These are phyloP conservation scores for Toxotes lorentzi DNA, from an alignment of 2,797 vertebrate species.

Conservation along the genomic window DNA sequence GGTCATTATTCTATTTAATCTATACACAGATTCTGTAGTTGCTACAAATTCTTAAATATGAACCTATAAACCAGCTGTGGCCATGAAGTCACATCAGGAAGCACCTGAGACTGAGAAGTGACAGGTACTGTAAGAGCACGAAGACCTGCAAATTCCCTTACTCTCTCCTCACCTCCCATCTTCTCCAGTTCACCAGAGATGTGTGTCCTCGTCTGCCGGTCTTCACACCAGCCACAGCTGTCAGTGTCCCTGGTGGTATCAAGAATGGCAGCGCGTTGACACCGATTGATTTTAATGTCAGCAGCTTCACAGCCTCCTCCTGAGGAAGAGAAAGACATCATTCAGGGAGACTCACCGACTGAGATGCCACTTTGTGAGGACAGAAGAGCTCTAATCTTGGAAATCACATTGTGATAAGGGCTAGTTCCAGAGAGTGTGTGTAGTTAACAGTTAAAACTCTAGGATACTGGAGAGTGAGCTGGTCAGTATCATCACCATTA, in stretches of 20 bases:
- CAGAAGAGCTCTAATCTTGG: conserved; percentile 20
- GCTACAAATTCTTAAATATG: not conserved
- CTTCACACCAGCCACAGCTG: conserved; percentile 43
- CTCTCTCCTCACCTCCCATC: conserved; percentile 30
- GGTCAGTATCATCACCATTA: not conserved
- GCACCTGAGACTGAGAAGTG: conserved; percentile 12
- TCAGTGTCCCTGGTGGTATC: conserved; percentile 45
- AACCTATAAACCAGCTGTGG: conserved; percentile 6
- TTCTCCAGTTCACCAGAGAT: conserved; percentile 26
- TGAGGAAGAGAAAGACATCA: conserved; percentile 31
- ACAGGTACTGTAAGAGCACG: conserved; percentile 16
- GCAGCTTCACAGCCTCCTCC: conserved; percentile 62
- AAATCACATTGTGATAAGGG: conserved; percentile 12
- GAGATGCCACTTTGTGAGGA: conserved; percentile 49
- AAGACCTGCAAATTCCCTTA: conserved; percentile 26
- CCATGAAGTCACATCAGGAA: conserved; percentile 18
- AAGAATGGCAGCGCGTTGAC: conserved; percentile 70
- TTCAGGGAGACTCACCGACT: not conserved
- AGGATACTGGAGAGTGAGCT: no score
- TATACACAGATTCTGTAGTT: not conserved
- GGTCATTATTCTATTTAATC: not conserved
- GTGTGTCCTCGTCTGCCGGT: conserved; percentile 38
- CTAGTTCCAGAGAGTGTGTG: not conserved
- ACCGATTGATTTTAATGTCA: conserved; percentile 80
- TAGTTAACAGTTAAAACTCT: not conserved